phyloP scores from a whole-genome alignment of 2,113 vertebrate genomes.

The Halichoerus grypus region DNA sequence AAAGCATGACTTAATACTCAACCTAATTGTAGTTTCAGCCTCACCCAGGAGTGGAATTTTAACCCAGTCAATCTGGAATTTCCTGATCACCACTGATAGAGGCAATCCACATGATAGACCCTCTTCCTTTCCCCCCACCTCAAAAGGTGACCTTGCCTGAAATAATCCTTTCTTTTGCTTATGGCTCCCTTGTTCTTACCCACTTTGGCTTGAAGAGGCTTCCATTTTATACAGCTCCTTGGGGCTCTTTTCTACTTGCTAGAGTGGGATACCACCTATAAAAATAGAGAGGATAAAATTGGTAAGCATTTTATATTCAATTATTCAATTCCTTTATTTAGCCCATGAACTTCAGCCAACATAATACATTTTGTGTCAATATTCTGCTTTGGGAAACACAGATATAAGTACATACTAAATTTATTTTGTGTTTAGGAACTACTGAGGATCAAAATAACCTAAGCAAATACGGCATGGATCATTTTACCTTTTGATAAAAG shows the following conservation, averaged over 20 bases:
- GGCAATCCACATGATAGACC: background rate
- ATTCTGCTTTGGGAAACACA: background rate
- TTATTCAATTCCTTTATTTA: background rate
- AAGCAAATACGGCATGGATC: background rate
- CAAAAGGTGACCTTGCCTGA: background rate
- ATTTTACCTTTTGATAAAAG: background rate
- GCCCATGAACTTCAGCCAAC: background rate
- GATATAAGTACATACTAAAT: background rate
- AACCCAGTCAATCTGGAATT: background rate
- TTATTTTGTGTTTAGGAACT: background rate
- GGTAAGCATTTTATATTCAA: slow-evolving; percentile 28
- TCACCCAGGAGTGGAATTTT: background rate
- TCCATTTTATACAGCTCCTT: background rate
- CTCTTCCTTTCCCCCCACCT: background rate
- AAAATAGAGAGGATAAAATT: slow-evolving; percentile 72
- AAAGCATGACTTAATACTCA: background rate
- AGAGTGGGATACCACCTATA: background rate
- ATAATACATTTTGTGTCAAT: slow-evolving; percentile 35
- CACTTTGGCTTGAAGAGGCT: background rate
- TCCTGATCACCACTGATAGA: background rate
- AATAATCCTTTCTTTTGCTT: background rate
- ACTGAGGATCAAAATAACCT: slow-evolving; percentile 33
- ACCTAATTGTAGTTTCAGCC: background rate
- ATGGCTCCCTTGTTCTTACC: background rate
- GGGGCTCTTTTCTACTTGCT: too few relatives aligned